Evolutionary conservation across 2,888 invertebrate species (phyloP), one percentile per base, ranked within the genome.

Genomic region (Temnothorax ravouxi): DNA sequence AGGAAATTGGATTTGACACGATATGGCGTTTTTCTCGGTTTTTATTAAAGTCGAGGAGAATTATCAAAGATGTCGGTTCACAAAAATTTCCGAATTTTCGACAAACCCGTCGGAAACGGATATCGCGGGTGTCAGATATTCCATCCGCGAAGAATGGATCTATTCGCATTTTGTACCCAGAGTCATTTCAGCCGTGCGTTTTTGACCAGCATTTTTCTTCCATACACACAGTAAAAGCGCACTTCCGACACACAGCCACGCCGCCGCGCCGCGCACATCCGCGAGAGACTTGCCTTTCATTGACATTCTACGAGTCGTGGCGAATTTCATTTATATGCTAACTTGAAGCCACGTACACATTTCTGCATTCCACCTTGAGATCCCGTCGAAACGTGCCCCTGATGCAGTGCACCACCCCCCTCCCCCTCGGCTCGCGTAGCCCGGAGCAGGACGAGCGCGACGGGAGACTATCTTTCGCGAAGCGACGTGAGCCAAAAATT

Each of bases 301-400:
- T 93, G 93, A 92, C 92, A 93, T 93, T 92, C 93, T 91, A 86
- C 90, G 88, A 89, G 90, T 90, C 90, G 81, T 89, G 91, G 88
- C 84, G 91, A 91, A 93, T 93, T 93, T 93, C 93, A 93, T 93
- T 93, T 93, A 93, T 93, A 93, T 93, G 93, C 93, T 93, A 93
- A 93, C 89, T 84, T 86, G 84, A 85, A 85, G 90, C 90, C 87
- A 89, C 91, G 92, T 90, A 84, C 83, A 83, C 83, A 84, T 87
- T 84, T 88, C 86, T 79, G 86, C 86, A 86, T 88, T 90, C 88
- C 86, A 83, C 88, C 88, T 90, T 88, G 87, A 89, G 88, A 90
- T 87, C 88, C 77, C 85, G 82, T 80, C 74, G 88, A 91, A 87
- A 90, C 90, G 90, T 90, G 90, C 83, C 85, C 83, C 85, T 80